These are phyloP conservation scores for Calameuta idolon DNA, from an alignment of 2,888 invertebrate species.

Conservation along the genomic window DNA sequence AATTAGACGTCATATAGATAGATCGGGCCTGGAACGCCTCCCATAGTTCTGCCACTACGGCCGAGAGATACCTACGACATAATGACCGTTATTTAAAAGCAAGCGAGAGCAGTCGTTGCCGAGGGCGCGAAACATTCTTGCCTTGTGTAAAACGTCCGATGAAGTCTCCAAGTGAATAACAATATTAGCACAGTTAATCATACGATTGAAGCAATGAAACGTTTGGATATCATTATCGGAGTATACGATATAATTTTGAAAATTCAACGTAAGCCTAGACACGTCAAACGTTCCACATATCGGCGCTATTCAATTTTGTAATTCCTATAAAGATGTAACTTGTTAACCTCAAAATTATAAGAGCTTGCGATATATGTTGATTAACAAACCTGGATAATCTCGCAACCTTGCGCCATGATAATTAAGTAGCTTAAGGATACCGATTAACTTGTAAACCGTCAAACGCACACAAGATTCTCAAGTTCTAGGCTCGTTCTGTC, in stretches of 20 bases:
- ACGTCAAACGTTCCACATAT: neutral
- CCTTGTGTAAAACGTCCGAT: slow-evolving; percentile 41
- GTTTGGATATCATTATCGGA: neutral
- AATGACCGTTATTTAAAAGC: slow-evolving; percentile 57
- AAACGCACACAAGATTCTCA: neutral
- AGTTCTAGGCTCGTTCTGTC: neutral
- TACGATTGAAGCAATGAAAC: neutral
- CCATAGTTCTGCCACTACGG: slow-evolving; percentile 18
- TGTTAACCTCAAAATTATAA: neutral
- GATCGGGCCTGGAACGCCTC: slow-evolving; percentile 27
- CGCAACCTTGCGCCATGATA: neutral
- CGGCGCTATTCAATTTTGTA: neutral
- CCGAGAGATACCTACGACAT: slow-evolving; percentile 38
- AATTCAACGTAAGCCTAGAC: neutral
- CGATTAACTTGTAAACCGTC: slow-evolving; percentile 9
- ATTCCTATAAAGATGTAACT: neutral
- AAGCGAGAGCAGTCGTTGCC: slow-evolving; percentile 37
- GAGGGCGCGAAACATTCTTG: slow-evolving; percentile 44
- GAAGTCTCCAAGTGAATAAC: slow-evolving; percentile 33
- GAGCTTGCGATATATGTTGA: neutral
- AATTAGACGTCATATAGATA: slow-evolving; percentile 28
- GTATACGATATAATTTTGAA: neutral
- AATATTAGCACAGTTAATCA: neutral
- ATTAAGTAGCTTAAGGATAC: neutral
- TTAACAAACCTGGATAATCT: neutral